Conservation (phyloP, 1,140 invertebrate species). For the Lordiphosa collinella region DNA sequence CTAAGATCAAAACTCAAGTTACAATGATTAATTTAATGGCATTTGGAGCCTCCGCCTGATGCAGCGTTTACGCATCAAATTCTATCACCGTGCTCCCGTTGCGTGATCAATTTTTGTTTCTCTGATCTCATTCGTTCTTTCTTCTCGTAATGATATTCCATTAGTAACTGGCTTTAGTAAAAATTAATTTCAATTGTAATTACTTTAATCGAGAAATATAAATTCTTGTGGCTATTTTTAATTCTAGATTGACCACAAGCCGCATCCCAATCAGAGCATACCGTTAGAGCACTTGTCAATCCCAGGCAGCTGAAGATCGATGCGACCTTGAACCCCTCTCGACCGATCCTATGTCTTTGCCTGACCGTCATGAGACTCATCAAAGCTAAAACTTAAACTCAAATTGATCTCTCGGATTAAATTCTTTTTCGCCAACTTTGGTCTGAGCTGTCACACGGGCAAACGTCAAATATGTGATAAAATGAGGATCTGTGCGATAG, state of each 20-base stretch:
- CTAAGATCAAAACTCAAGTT: too few species aligned
- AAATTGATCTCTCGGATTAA: constrained; percentile 8
- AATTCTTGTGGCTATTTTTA: constrained; percentile 2
- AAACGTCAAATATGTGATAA: constrained; percentile 7
- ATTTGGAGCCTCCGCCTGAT: too few species aligned
- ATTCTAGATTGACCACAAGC: constrained; percentile 2
- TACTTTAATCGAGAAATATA: background rate
- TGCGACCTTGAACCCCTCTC: background rate
- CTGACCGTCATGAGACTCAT: background rate
- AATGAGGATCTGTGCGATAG: constrained; percentile 6
- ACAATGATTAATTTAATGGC: too few species aligned
- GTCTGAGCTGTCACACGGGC: background rate
- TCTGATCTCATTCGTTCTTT: background rate
- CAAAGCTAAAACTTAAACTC: background rate
- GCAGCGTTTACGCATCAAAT: too few species aligned
- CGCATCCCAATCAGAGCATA: background rate
- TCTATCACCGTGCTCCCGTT: too few species aligned
- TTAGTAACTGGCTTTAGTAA: constrained; percentile 3
- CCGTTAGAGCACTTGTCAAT: constrained; percentile 4
- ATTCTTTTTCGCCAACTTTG: constrained; percentile 9
- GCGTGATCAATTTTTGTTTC: too few species aligned
- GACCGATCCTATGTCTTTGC: background rate
- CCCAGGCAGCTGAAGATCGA: background rate
- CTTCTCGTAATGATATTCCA: background rate
- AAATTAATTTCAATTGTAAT: constrained; percentile 8